Base-by-base conservation (phyloP, 1,140 invertebrate species). In the Metopolophium dirhodum region DNA sequence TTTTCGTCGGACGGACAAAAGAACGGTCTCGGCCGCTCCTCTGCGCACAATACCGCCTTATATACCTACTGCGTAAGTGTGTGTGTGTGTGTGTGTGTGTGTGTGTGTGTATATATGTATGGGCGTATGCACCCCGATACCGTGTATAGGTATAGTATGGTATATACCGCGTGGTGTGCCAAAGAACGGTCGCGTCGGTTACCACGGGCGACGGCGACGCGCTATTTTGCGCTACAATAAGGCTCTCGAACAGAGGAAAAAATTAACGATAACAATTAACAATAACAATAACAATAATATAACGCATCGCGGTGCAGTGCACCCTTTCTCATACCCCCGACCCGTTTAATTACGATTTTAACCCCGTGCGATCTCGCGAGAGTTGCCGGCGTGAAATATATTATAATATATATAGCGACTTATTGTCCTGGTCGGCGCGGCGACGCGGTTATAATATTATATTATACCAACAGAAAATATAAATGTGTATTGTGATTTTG, bases 1-100 rank as follows among this genome's bases (percentile, higher is more conserved):
- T 85, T 85, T 85, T 41, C 82, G 82, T 85, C 82, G 82, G 37
- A 41, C 22, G 35, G 82, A 85, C 82, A 85, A 85, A 85, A 85
- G 82, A 83, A 41, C 57, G 57, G 30, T 68, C 30, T 68, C 61
- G 30, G 61, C 61, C 61, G 61, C 30, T 30, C 9, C 30, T 68
- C 61, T 51, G 30, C 61, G 30, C 61, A n/a, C 61, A 68, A 68
- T 11, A 11, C 26, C 61, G 4, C 22, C 23, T 57, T 61, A 68
- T n/a, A 68, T n/a, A n/a, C 11, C 61, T 30, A n/a, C 57, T 57
- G 23, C 26, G 57, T n/a, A n/a, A 68, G 26, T 68, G 30, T 11
- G 4, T 35, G 18, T 22, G 37, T 22, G 20, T 41, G 35, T 23
- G 22, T 37, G 11, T 23, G 35, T 41, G 7, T 83, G 0, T 35